phyloP scores from a whole-genome alignment of 2,113 vertebrate genomes.

The Elachura formosa region DNA sequence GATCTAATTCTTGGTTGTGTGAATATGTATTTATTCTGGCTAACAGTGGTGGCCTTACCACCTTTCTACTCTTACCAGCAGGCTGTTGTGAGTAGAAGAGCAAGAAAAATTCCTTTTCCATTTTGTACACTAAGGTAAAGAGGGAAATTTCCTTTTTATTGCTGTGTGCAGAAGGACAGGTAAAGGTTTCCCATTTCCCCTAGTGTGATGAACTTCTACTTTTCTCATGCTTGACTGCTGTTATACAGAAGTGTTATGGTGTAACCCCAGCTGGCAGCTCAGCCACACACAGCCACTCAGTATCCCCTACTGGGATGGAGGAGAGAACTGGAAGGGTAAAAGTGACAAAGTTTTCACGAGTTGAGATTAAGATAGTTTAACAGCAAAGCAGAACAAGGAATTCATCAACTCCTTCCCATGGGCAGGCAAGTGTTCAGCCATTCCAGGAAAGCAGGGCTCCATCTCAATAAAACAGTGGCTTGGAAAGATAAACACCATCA shows the following conservation, averaged over 20 bases:
- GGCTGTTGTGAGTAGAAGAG: not conserved
- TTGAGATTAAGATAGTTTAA: not conserved
- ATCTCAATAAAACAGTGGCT: not conserved
- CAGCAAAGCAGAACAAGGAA: not conserved
- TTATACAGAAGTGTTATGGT: not conserved
- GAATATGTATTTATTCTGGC: not conserved
- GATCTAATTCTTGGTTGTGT: not conserved
- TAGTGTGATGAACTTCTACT: not conserved
- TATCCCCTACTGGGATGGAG: not conserved
- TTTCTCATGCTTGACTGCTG: not conserved
- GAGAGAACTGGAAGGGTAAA: not conserved
- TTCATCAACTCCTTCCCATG: not conserved
- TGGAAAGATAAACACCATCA: not conserved
- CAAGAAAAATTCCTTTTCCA: not conserved
- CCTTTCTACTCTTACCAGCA: too few relatives aligned
- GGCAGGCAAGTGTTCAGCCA: not conserved
- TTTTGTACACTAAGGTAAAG: not conserved
- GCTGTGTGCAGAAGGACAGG: not conserved
- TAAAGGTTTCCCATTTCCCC: not conserved
- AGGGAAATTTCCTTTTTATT: not conserved
- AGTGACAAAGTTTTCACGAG: not conserved
- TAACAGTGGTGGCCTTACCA: not conserved
- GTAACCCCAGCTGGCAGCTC: not conserved
- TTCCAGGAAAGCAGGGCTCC: not conserved
- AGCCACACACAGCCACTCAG: not conserved